These are phyloP conservation scores for Drosophila yakuba DNA, from an alignment of 1,140 invertebrate genomes.

Conservation along the genomic window DNA sequence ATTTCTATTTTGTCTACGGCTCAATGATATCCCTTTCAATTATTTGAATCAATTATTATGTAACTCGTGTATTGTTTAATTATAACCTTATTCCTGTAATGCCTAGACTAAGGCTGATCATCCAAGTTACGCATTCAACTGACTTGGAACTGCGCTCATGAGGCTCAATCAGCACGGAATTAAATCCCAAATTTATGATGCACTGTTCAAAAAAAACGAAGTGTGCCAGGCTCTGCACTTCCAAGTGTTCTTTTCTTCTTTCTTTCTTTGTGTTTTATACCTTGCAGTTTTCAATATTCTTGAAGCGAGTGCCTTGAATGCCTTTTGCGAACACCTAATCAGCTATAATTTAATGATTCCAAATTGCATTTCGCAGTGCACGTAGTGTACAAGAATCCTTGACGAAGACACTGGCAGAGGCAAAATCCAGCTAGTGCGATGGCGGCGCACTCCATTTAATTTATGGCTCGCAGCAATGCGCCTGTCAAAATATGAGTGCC, in stretches of 20 bases:
- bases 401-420: slow-evolving; percentile 18
- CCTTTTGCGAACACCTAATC: too few species aligned
- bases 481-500: slow-evolving; percentile 46
- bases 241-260: too few species aligned
- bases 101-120: not conserved
- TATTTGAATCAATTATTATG: slow-evolving; percentile 12
- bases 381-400: slow-evolving; percentile 4
- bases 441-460: slow-evolving; percentile 62
- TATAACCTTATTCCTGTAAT: slow-evolving; percentile 1
- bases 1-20: slow-evolving; percentile 7
- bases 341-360: not conserved
- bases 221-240: too few species aligned
- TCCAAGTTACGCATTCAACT: slow-evolving; percentile 6
- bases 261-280: too few species aligned
- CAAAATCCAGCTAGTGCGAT: slow-evolving; percentile 2
- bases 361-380: slow-evolving; percentile 14
- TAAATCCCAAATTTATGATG: slow-evolving; percentile 6
- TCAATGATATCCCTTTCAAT: not conserved
- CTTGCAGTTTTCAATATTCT: too few species aligned
- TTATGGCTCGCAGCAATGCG: slow-evolving; percentile 69
- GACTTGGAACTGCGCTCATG: slow-evolving; percentile 9
- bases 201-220: not conserved
- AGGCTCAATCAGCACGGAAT: slow-evolving; percentile 7
- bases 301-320: too few species aligned
- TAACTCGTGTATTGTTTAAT: slow-evolving; percentile 1